Evolutionary conservation across 2,888 invertebrate species (phyloP).

Genomic region (Limnephilus rhombicus): DNA sequence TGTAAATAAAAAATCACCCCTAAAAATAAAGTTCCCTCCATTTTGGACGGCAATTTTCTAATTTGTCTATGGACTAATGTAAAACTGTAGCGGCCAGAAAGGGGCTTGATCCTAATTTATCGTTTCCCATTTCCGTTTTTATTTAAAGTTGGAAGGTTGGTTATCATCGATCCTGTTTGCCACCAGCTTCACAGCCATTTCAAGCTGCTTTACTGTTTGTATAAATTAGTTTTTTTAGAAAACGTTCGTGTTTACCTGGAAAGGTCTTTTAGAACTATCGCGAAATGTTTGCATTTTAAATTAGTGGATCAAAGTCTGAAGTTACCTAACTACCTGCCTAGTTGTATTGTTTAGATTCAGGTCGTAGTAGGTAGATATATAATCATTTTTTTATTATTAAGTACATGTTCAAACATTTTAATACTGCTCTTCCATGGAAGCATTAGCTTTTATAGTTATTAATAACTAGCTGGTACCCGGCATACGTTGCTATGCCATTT

Average conservation of each 20-base stretch:
- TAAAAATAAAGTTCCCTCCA: slow-evolving; percentile 44
- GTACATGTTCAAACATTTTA: too few species aligned
- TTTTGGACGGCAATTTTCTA: slow-evolving; percentile 63
- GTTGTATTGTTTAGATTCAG: background rate
- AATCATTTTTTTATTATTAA: too few species aligned
- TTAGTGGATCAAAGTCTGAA: background rate
- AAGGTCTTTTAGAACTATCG: background rate
- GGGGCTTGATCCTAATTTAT: slow-evolving; percentile 64
- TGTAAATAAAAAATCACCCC: background rate
- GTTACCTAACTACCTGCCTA: background rate
- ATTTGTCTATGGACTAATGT: slow-evolving; percentile 61
- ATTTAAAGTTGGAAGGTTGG: slow-evolving; percentile 46
- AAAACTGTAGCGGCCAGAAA: slow-evolving; percentile 59
- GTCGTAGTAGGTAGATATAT: background rate
- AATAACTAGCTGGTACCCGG: too few species aligned
- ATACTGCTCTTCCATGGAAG: too few species aligned
- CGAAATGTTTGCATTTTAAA: background rate
- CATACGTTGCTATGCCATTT: too few species aligned
- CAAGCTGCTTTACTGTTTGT: background rate
- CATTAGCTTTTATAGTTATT: too few species aligned
- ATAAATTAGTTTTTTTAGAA: slow-evolving; percentile 1
- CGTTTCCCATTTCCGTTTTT: slow-evolving; percentile 63
- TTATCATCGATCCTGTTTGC: slow-evolving; percentile 35
- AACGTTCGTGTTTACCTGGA: background rate
- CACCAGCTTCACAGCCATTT: background rate